phyloP scores from a whole-genome alignment of 2,888 invertebrate species.

The Laspeyria flexula region DNA sequence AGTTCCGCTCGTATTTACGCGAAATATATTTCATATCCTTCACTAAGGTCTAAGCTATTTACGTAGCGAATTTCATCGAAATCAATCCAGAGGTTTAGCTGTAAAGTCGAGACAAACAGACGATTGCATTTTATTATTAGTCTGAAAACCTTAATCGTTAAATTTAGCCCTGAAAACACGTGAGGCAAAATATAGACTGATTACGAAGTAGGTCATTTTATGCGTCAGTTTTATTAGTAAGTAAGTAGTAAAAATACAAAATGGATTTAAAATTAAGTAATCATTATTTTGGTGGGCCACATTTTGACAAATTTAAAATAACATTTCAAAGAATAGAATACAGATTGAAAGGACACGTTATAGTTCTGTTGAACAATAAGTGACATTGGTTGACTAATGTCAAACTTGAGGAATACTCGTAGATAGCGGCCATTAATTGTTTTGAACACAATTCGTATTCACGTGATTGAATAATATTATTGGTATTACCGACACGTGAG shows the following conservation, averaged over 20 bases:
- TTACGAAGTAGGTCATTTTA: conserved; percentile 21
- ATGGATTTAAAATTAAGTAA: too few relatives aligned
- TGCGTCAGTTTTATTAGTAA: not conserved
- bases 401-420: not conserved
- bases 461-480: not conserved
- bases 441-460: not conserved
- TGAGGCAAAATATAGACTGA: conserved; percentile 4
- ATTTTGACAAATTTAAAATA: too few relatives aligned
- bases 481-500: not conserved
- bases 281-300: too few relatives aligned
- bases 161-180: conserved; percentile 5
- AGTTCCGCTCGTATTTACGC: too few relatives aligned
- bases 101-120: too few relatives aligned
- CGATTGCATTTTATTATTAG: not conserved
- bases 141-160: not conserved
- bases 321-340: too few relatives aligned
- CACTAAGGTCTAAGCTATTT: too few relatives aligned
- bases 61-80: too few relatives aligned
- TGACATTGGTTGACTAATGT: not conserved
- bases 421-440: not conserved
- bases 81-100: too few relatives aligned
- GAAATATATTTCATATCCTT: too few relatives aligned
- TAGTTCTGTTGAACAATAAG: not conserved
- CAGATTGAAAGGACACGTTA: not conserved
- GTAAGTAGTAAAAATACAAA: too few relatives aligned